Percentiles rank a stretch among this genome's conserved stretches.
These are phyloP conservation scores for Flabesymbios commensalis DNA, from an alignment of 2,888 invertebrate species.

Conservation along the genomic window DNA sequence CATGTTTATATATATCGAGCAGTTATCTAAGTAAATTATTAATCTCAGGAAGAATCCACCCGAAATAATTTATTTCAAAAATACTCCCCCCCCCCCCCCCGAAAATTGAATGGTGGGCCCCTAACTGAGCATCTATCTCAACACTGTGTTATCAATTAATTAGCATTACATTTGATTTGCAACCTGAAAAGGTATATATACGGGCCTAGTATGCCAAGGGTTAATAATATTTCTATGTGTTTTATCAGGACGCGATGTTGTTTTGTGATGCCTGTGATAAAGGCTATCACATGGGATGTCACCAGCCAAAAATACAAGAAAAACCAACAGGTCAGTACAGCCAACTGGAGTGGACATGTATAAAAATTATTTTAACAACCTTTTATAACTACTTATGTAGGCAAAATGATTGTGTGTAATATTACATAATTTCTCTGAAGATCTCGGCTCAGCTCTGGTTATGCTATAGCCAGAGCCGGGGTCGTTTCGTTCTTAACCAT, in stretches of 20 bases:
- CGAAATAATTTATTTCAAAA: too few species aligned
- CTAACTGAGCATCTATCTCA: too few species aligned
- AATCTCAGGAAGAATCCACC: too few species aligned
- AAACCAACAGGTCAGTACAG: slow-evolving; percentile 59
- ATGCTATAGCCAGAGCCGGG: background rate
- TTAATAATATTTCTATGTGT: slow-evolving; percentile 3
- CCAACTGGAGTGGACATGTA: background rate
- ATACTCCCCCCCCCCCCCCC: too few species aligned
- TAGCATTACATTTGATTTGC: too few species aligned
- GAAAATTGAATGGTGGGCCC: too few species aligned
- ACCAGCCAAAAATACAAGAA: slow-evolving; percentile 67
- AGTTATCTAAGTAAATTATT: too few species aligned
- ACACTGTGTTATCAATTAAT: too few species aligned
- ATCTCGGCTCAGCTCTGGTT: background rate
- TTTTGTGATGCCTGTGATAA: slow-evolving; percentile 84
- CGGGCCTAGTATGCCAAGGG: too few species aligned
- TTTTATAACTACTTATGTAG: background rate
- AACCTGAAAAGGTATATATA: too few species aligned
- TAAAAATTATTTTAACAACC: background rate
- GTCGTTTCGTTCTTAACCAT: background rate
- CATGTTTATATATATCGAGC: too few species aligned
- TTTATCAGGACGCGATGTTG: slow-evolving; percentile 71
- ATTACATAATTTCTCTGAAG: background rate
- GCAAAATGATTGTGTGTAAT: background rate
- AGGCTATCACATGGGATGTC: slow-evolving; percentile 82